Evolutionary conservation across 2,888 invertebrate genomes (phyloP).

Genomic region (Papilio demoleus): DNA sequence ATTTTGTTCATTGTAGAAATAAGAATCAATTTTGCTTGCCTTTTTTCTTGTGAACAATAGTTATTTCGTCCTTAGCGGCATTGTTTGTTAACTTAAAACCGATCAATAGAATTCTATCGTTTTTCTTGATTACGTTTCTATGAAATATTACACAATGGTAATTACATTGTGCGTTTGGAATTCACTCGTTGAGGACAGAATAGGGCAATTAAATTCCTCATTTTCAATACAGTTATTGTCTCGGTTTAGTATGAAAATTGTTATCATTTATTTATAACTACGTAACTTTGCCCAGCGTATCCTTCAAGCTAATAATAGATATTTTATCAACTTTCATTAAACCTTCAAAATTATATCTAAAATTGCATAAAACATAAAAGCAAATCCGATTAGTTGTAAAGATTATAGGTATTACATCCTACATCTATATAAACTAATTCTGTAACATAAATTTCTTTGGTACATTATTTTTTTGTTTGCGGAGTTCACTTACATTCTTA

Average conservation of each 20-base stretch:
- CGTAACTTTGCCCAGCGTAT: neutral
- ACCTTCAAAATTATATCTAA: too few species aligned
- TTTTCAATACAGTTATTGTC: slow-evolving; percentile 19
- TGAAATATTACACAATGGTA: slow-evolving; percentile 10
- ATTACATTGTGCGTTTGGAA: slow-evolving; percentile 20
- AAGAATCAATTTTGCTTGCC: neutral
- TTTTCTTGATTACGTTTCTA: neutral
- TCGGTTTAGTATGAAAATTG: neutral
- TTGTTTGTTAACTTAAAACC: slow-evolving; percentile 2
- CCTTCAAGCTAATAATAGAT: neutral
- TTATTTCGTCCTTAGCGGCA: neutral
- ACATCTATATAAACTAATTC: too few species aligned
- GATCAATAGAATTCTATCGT: slow-evolving; percentile 14
- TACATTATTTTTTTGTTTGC: too few species aligned
- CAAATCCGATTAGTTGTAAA: too few species aligned
- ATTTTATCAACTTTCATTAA: neutral
- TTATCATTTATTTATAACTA: neutral
- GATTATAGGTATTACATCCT: too few species aligned
- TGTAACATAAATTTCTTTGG: too few species aligned
- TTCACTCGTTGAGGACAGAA: neutral
- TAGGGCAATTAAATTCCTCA: slow-evolving; percentile 8
- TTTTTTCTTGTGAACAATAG: neutral
- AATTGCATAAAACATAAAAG: too few species aligned
- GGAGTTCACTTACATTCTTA: too few species aligned
- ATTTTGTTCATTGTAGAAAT: neutral